A percentile compares a stretch with the other conserved stretches of the same genome.
Conservation (phyloP, 2,113 vertebrate genomes). For the Ramphastos sulfuratus region DNA sequence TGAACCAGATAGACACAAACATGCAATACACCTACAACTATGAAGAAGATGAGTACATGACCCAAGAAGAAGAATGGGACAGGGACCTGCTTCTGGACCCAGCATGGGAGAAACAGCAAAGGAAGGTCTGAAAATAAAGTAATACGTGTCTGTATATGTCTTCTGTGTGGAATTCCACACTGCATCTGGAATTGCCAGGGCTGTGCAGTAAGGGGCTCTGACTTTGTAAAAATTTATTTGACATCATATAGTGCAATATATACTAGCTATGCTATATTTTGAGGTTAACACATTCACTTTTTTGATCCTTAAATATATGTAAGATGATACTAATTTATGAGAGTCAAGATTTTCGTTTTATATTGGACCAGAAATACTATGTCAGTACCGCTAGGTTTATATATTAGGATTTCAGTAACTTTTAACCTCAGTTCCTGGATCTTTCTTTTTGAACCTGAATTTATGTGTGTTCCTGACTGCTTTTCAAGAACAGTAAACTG, state of each 20-base stretch:
- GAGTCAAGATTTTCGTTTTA: background rate
- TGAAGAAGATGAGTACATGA: slow-evolving; percentile 83
- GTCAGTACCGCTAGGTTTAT: background rate
- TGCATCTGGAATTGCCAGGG: background rate
- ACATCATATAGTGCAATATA: background rate
- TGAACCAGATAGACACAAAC: slow-evolving; percentile 81
- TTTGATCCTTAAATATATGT: background rate
- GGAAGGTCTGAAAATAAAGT: slow-evolving; percentile 77
- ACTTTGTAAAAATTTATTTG: background rate
- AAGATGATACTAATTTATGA: background rate
- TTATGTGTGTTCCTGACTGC: background rate
- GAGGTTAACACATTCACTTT: background rate
- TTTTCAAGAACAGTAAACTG: background rate
- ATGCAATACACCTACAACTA: slow-evolving; percentile 83
- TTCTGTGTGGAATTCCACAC: background rate
- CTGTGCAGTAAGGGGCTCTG: background rate
- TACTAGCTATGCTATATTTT: background rate
- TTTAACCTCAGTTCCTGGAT: background rate
- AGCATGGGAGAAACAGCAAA: slow-evolving; percentile 86
- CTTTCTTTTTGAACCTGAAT: background rate
- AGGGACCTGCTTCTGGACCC: slow-evolving; percentile 85
- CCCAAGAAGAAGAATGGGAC: slow-evolving; percentile 87
- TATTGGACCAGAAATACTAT: background rate
- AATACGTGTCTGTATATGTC: background rate
- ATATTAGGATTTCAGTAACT: background rate